Evolutionary conservation across 1,140 invertebrate species (phyloP).

Genomic region (Arion vulgaris): DNA sequence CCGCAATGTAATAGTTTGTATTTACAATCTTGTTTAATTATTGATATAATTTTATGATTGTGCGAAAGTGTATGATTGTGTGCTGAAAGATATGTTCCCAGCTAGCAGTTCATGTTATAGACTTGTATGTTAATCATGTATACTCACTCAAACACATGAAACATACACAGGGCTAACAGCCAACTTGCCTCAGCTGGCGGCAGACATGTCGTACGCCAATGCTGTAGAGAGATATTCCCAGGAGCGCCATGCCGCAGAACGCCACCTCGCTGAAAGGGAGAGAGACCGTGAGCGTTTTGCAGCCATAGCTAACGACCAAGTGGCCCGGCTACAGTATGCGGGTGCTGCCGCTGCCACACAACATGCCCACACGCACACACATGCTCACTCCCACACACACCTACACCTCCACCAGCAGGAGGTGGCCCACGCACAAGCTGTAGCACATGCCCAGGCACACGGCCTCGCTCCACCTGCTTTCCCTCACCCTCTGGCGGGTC

Average conservation of each 20-base stretch:
- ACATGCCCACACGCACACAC: slow-evolving; percentile 87
- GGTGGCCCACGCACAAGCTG: slow-evolving; percentile 72
- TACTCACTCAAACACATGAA: neutral
- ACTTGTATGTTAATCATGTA: neutral
- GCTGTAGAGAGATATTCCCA: slow-evolving; percentile 69
- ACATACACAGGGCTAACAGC: slow-evolving; percentile 40
- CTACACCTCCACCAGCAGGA: slow-evolving; percentile 85
- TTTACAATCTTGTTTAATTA: too few relatives aligned
- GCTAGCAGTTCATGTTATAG: too few relatives aligned
- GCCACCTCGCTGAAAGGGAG: slow-evolving; percentile 78
- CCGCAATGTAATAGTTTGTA: too few relatives aligned
- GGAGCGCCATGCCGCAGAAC: slow-evolving; percentile 77
- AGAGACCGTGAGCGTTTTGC: slow-evolving; percentile 82
- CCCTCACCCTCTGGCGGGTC: slow-evolving; percentile 76
- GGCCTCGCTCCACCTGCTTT: slow-evolving; percentile 63
- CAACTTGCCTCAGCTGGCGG: slow-evolving; percentile 42
- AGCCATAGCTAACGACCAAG: slow-evolving; percentile 77
- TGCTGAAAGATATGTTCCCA: too few relatives aligned
- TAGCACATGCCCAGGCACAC: slow-evolving; percentile 31
- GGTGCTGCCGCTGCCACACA: slow-evolving; percentile 73
- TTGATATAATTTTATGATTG: too few relatives aligned
- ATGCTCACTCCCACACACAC: slow-evolving; percentile 82
- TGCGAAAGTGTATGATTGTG: too few relatives aligned
- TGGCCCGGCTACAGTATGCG: slow-evolving; percentile 73
- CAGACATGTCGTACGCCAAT: slow-evolving; percentile 48